phyloP scores from a whole-genome alignment of 2,113 vertebrate species.

The Egretta garzetta region DNA sequence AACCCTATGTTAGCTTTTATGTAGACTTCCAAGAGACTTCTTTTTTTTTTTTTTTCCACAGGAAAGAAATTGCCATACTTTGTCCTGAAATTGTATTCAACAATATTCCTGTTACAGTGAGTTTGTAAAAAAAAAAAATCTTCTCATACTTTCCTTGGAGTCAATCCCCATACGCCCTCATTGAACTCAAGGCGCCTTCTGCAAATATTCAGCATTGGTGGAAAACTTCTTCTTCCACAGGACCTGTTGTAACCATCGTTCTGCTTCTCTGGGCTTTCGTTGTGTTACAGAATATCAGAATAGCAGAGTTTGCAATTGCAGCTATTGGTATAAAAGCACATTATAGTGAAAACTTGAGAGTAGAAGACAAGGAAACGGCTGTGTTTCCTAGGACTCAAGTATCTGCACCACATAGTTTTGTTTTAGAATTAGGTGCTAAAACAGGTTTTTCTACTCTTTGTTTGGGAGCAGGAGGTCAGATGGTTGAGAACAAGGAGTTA shows the following conservation, averaged over 20 bases:
- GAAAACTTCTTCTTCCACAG: not conserved
- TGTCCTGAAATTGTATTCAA: not conserved
- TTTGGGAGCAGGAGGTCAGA: not conserved
- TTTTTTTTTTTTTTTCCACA: too few species aligned
- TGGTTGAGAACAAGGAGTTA: not conserved
- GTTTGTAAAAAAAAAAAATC: not conserved
- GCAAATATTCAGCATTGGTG: not conserved
- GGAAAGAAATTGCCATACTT: not conserved
- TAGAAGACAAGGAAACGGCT: not conserved
- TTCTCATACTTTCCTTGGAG: not conserved
- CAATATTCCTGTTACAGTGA: not conserved
- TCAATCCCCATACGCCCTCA: not conserved
- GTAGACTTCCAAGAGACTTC: not conserved
- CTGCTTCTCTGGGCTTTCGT: not conserved
- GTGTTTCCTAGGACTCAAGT: not conserved
- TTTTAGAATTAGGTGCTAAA: not conserved
- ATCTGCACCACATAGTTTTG: not conserved
- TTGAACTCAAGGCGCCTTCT: not conserved
- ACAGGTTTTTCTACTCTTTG: not conserved
- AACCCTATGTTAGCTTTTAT: not conserved
- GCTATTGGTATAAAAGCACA: not conserved
- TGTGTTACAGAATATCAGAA: not conserved
- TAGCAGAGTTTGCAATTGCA: not conserved
- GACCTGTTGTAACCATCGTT: accelerated
- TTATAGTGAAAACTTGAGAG: not conserved